Conservation (phyloP, 1,140 invertebrate genomes). For the Drosophila saltans region DNA sequence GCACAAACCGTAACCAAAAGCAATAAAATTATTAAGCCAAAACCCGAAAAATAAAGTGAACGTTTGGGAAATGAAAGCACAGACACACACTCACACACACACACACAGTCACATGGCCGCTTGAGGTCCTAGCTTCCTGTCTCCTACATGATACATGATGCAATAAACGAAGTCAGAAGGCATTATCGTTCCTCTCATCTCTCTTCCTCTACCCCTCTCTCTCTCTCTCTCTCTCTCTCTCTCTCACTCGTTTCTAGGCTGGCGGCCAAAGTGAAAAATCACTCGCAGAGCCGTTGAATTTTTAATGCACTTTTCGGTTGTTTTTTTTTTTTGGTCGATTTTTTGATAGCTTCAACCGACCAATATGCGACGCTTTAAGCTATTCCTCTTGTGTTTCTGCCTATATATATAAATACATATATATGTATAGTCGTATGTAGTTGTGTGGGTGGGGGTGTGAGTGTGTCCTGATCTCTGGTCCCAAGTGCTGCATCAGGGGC, state of each 20-base stretch:
- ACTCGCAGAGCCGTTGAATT: conserved; percentile 63
- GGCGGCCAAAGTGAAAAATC: conserved; percentile 52
- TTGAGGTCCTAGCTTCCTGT: background rate
- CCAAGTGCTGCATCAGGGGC: conserved; percentile 30
- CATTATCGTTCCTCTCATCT: conserved; percentile 45
- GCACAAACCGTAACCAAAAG: conserved; percentile 55
- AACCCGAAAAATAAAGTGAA: conserved; percentile 44
- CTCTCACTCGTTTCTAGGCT: background rate
- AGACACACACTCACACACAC: conserved; percentile 21
- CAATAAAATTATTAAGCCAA: conserved; percentile 62
- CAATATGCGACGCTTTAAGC: conserved; percentile 6
- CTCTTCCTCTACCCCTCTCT: background rate
- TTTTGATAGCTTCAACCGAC: conserved; percentile 8
- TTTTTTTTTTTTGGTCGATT: conserved; percentile 30
- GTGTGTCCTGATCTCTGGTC: conserved; percentile 17
- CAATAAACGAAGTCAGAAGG: conserved; percentile 61
- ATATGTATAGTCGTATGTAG: background rate
- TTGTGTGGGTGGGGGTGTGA: background rate
- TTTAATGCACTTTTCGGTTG: conserved; percentile 66
- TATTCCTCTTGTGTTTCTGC: conserved; percentile 24
- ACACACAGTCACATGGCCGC: background rate
- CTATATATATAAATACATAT: background rate
- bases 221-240: too few species aligned
- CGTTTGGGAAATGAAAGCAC: conserved; percentile 53
- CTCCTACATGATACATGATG: conserved; percentile 62